Conservation (phyloP, 2,888 invertebrate genomes). For the Periphyllus acericola region DNA sequence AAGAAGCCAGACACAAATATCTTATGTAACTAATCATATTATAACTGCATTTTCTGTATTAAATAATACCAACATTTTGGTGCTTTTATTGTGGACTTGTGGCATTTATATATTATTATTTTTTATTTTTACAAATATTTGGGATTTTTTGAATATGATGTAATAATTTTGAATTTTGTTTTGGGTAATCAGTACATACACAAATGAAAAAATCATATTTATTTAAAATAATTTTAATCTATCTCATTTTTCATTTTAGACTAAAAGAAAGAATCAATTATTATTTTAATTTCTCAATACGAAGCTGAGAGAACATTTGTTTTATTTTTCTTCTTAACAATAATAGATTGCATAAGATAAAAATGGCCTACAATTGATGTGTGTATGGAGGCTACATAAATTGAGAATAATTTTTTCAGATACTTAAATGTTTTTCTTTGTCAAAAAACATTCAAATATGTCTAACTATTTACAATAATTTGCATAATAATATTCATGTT, state of each 20-base stretch:
- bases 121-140: neutral
- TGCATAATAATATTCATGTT: neutral
- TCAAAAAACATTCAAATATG: neutral
- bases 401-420: slow-evolving; percentile 9
- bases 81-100: neutral
- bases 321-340: neutral
- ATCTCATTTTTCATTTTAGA: neutral
- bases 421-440: neutral
- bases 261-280: neutral
- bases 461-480: neutral
- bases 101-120: neutral
- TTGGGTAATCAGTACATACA: neutral
- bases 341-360: slow-evolving; percentile 26
- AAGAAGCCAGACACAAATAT: neutral
- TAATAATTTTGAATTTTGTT: neutral
- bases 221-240: neutral
- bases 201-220: neutral
- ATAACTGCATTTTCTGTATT: neutral
- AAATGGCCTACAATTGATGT: slow-evolving; percentile 23
- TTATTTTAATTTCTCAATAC: neutral
- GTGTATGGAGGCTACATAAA: neutral
- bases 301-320: neutral
- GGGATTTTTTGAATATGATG: neutral
- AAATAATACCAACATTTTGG: neutral
- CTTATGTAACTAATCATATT: neutral